Base-by-base conservation (phyloP, 2,888 invertebrate species). In the Melangyna quadrimaculata region DNA sequence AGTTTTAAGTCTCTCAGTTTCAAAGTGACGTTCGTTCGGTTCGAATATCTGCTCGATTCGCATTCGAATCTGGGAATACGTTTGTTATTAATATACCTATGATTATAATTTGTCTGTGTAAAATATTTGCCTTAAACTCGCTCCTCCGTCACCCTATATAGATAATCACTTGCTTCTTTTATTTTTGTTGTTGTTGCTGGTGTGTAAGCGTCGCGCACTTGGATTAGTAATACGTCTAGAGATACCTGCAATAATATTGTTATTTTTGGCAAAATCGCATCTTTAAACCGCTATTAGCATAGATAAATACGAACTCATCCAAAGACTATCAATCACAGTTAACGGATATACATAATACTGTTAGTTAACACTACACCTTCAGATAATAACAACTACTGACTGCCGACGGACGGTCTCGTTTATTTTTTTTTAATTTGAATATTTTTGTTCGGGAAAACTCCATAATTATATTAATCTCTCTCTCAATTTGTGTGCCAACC, bases 1-100 rank as follows among this genome's bases (percentile, higher is more conserved):
- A 81, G 86, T 86, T 86, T 86, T 78, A 51, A 78, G 63, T 74
- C 86, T 74, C 86, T 91, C 91, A 91, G 91, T 91, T 90, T 88
- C 88, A 90, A 90, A 91, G 90, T 91, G 90, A 90, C 91, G 89
- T 91, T 91, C 91, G 90, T 90, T 90, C 90, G 91, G 90, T 87
- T 88, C 88, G 90, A 89, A 89, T 90, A 88, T 89, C 88, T 88
- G 87, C 88, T 67, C 35, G 67, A 88, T 88, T 88, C 84, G 88
- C 87, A 75, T 63, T 75, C 73, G 77, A 67, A 77, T 81, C 65
- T 70, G 78, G 73, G 72, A 65, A 78, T 86, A 86, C 35, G 43
- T 59, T 59, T 59, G 35, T 35, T 57, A 19, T 32, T 43, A 19
- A 45, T 10, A 40, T n/a, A 40, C 40, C 37, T 32, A 72, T 45